These are phyloP conservation scores for Pseudeuparius sepicola DNA, from an alignment of 2,888 invertebrate genomes.

Conservation along the genomic window DNA sequence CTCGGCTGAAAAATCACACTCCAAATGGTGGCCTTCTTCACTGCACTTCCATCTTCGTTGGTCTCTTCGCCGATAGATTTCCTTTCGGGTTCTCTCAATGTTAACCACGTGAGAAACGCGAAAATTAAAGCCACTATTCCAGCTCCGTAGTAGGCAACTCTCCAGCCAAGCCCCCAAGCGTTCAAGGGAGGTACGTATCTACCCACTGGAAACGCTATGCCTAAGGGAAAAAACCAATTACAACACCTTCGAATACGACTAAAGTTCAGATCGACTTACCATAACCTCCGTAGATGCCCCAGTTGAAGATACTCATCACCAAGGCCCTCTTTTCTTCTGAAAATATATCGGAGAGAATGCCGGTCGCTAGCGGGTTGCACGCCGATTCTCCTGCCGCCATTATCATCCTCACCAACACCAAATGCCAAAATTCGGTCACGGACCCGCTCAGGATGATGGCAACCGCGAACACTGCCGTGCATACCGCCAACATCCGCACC, in stretches of 20 bases:
- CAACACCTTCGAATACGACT: not conserved
- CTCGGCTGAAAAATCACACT: conserved; percentile 63
- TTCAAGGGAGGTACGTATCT: conserved; percentile 69
- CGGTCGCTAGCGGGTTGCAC: conserved; percentile 79
- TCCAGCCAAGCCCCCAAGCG: conserved; percentile 72
- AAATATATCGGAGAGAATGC: conserved; percentile 72
- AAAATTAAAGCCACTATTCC: conserved; percentile 67
- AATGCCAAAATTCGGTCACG: conserved; percentile 82
- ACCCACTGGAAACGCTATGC: conserved; percentile 81
- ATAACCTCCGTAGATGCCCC: conserved; percentile 93
- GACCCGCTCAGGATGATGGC: conserved; percentile 80
- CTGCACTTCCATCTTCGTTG: conserved; percentile 31
- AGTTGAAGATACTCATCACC: conserved; percentile 88
- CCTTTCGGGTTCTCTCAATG: conserved; percentile 66
- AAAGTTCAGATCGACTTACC: conserved; percentile 40
- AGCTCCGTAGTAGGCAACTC: conserved; percentile 70
- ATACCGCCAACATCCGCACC: conserved; percentile 62
- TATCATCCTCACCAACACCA: conserved; percentile 54
- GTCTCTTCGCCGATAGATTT: conserved; percentile 59
- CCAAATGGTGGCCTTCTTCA: conserved; percentile 57
- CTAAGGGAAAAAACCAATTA: conserved; percentile 14
- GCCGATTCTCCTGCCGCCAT: conserved; percentile 58
- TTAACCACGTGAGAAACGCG: conserved; percentile 60
- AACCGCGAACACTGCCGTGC: conserved; percentile 69
- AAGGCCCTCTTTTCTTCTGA: conserved; percentile 72